Evolutionary conservation across 2,113 vertebrate genomes (phyloP), one percentile per base, ranked within the genome.

Genomic region (Trochalopteron elliotii): DNA sequence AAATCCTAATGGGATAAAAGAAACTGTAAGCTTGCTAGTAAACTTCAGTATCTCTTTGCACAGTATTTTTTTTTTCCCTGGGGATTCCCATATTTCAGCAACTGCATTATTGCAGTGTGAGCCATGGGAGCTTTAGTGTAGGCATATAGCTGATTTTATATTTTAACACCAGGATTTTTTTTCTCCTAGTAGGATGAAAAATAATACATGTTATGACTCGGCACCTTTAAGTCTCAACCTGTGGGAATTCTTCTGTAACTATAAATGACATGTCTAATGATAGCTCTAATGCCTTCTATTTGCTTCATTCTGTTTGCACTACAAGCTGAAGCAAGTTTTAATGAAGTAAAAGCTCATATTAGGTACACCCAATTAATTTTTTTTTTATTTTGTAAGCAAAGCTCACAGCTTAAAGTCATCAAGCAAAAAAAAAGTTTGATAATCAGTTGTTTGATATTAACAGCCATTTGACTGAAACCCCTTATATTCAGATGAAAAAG

Each of bases 311-410:
- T 61, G 25, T 2, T 72, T 79, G 45, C 59, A 71, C 37, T 40
- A 80, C 95, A 96, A 94, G 95, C 68, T 86, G 78, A 80, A 96
- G 79, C 93, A 97, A 88, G 94, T 93, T 90, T 77, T 69, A 47
- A 7, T 67, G 35, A 80, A 85, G 40, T 57, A 84, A 87, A 23
- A 61, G 30, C 78, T 79, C 27, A 2, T 39, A 44, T 57, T 70
- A 57, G n/a, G 53, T 87, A 82, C 70, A 68, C 33, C 35, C n/a
- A 69, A 25, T 50, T 87, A n/a, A 74, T 45, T 15, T 47, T 40
- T 24, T 40, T 91, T 90, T 88, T 82, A 57, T 79, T 95, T 39
- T 89, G 30, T 42, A 57, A 71, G 78, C 21, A 79, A 84, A 95
- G 42, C 35, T 79, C 33, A 68, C 19, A 59, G 21, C 35, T 87